phyloP scores from a whole-genome alignment of 2,113 vertebrate genomes.

The Suncus etruscus region DNA sequence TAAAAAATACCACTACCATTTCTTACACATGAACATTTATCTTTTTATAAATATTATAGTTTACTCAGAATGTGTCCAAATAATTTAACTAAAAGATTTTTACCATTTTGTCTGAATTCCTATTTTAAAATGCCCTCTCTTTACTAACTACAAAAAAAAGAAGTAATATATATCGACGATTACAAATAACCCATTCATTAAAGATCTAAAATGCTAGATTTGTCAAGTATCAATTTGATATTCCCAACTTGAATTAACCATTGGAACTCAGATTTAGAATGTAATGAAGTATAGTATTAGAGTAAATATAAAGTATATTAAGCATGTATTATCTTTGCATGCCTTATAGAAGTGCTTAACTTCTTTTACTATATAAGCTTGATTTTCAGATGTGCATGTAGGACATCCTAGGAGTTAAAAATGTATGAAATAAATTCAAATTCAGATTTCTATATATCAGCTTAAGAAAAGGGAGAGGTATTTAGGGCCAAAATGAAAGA shows the following conservation, averaged over 20 bases:
- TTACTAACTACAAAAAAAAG: no score
- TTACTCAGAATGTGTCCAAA: slow-evolving; percentile 49
- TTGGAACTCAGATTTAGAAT: slow-evolving; percentile 42
- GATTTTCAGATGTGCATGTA: background rate
- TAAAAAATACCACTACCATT: background rate
- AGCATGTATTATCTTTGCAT: no score
- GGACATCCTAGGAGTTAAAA: background rate
- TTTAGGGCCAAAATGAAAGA: background rate
- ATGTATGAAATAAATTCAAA: background rate
- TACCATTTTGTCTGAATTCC: slow-evolving; percentile 11
- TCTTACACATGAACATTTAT: no score
- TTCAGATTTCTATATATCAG: background rate
- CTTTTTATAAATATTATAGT: slow-evolving; percentile 7
- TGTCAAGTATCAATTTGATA: slow-evolving; percentile 15
- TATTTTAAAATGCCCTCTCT: slow-evolving; percentile 45
- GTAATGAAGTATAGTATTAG: slow-evolving; percentile 3
- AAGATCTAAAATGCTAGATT: background rate
- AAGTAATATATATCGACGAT: no score
- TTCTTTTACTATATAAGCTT: background rate
- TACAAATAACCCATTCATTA: no score
- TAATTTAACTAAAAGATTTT: slow-evolving; percentile 12
- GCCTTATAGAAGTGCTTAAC: no score
- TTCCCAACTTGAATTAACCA: slow-evolving; percentile 30
- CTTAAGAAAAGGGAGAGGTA: background rate
- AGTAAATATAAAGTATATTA: no score